Conservation (phyloP, 2,113 vertebrate species). For the Spea multiplicata region DNA sequence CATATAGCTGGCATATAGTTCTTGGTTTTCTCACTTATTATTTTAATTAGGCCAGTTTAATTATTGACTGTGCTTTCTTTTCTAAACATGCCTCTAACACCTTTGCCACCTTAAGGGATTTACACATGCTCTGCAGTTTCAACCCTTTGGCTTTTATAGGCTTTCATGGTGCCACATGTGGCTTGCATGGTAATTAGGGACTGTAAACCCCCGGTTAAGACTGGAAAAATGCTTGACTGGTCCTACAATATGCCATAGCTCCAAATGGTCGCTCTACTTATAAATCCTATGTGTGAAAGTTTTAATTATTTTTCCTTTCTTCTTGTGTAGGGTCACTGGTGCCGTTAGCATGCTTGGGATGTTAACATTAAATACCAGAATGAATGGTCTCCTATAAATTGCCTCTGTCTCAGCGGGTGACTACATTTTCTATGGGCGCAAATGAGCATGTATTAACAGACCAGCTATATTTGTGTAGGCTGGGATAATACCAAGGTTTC, state of each 20-base stretch:
- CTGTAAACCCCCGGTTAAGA: constrained; percentile 34
- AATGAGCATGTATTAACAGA: constrained; percentile 17
- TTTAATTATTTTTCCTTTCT: constrained; percentile 36
- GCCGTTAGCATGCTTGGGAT: constrained; percentile 28
- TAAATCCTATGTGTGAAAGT: constrained; percentile 44
- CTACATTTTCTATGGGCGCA: constrained; percentile 12
- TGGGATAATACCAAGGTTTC: constrained; percentile 41
- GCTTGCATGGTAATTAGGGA: constrained; percentile 29
- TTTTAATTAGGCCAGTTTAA: constrained; percentile 6
- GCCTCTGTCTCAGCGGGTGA: constrained; percentile 34
- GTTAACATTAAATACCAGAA: constrained; percentile 12
- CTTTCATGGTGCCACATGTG: constrained; percentile 40
- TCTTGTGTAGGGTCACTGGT: constrained; percentile 18
- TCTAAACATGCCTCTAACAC: constrained; percentile 31
- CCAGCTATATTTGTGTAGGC: constrained; percentile 28
- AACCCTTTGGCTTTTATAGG: constrained; percentile 32
- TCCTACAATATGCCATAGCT: not conserved
- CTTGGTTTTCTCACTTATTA: not conserved
- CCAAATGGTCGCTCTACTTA: constrained; percentile 11
- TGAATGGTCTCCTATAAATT: constrained; percentile 32
- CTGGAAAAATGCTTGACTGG: constrained; percentile 37
- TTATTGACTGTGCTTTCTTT: constrained; percentile 2
- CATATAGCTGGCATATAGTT: no score
- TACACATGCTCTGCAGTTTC: constrained; percentile 22
- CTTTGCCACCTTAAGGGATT: constrained; percentile 36